Evolutionary conservation across 2,797 vertebrate species (phyloP).

Genomic region (Rhyacichthys aspro): DNA sequence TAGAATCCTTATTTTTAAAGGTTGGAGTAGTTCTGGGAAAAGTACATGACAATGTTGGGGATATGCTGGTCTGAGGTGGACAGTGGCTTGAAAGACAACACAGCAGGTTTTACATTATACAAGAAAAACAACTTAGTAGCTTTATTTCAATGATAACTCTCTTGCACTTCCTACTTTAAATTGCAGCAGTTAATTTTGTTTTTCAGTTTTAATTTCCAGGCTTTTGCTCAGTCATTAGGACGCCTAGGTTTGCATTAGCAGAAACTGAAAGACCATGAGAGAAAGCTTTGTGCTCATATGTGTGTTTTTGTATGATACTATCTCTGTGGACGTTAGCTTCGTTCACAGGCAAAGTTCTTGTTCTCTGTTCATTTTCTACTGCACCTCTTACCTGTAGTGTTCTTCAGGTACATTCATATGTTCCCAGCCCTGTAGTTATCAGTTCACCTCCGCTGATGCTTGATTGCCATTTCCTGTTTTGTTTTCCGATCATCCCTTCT

Average conservation of each 20-base stretch:
- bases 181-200: background rate
- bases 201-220: background rate
- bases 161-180: background rate
- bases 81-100: background rate
- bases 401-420: slow-evolving; percentile 6
- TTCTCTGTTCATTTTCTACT: background rate
- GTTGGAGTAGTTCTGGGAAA: slow-evolving; percentile 20
- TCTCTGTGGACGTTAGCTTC: slow-evolving; percentile 18
- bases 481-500: slow-evolving; percentile 52
- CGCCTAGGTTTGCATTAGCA: slow-evolving; percentile 5
- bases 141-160: background rate
- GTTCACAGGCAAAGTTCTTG: background rate
- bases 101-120: background rate
- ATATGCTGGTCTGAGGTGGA: slow-evolving; percentile 16
- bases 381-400: background rate
- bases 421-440: slow-evolving; percentile 31
- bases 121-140: background rate
- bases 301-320: background rate
- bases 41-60: slow-evolving; percentile 9
- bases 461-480: slow-evolving; percentile 63
- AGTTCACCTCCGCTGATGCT: slow-evolving; percentile 42
- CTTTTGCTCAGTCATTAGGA: slow-evolving; percentile 14
- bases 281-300: slow-evolving; percentile 6
- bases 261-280: slow-evolving; percentile 29
- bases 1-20: slow-evolving; percentile 43